Evolutionary conservation across 2,113 vertebrate species (phyloP).

Genomic region (Mesembrinibis cayennensis): DNA sequence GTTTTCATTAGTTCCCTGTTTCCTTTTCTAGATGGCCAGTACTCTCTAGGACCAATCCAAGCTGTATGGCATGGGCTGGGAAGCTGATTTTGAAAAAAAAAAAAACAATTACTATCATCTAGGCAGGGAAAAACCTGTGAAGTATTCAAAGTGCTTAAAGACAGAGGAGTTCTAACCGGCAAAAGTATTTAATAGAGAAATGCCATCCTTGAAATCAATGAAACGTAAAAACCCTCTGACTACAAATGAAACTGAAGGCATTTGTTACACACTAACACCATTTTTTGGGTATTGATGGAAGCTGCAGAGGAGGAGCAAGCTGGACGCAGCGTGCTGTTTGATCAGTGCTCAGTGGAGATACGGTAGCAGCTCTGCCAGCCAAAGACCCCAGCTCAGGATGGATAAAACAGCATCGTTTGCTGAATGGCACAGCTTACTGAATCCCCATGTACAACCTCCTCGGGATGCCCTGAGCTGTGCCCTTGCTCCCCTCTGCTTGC

Average conservation of each 20-base stretch:
- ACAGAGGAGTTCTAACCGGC: not conserved
- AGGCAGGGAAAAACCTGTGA: not conserved
- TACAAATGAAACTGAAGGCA: not conserved
- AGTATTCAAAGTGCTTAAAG: not conserved
- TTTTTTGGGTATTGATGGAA: not conserved
- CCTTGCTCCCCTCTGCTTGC: not conserved
- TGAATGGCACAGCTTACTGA: not conserved
- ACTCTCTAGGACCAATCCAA: not conserved
- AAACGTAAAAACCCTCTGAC: not conserved
- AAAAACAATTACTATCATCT: not conserved
- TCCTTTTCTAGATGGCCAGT: not conserved
- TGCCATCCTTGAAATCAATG: not conserved
- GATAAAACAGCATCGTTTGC: accelerated
- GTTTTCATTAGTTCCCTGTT: not conserved
- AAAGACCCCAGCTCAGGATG: not conserved
- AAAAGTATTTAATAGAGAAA: not conserved
- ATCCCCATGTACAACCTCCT: not conserved
- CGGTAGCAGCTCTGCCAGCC: not conserved
- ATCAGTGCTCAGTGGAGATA: not conserved
- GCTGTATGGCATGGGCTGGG: not conserved
- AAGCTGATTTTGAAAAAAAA: not conserved
- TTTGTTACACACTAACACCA: not conserved
- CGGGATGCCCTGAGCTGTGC: not conserved
- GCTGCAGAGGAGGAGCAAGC: not conserved
- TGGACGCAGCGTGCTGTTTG: not conserved